Conservation (phyloP, 2,888 invertebrate genomes). For the Cryptus armator region DNA sequence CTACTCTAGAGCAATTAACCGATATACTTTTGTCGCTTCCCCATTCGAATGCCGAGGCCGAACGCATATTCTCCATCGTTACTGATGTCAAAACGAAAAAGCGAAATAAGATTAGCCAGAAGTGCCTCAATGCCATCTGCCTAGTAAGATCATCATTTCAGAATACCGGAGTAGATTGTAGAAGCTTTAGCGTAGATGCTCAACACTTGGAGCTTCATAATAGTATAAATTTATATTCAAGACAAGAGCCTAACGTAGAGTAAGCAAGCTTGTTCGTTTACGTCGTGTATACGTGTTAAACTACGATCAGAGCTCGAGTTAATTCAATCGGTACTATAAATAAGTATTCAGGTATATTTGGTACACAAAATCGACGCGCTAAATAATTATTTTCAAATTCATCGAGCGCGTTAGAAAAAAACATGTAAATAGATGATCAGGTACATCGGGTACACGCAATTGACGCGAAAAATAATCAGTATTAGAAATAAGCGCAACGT, state of each 20-base stretch:
- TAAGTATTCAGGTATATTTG: neutral
- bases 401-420: no score
- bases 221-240: neutral
- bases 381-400: neutral
- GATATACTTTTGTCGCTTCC: slow-evolving; percentile 27
- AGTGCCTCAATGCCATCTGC: slow-evolving; percentile 39
- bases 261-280: neutral
- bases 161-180: neutral
- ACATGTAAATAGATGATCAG: no score
- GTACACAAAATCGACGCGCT: neutral
- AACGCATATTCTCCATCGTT: slow-evolving; percentile 67
- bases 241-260: neutral
- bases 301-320: neutral
- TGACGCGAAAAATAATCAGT: no score
- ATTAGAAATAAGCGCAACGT: no score
- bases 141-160: slow-evolving; percentile 31
- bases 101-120: slow-evolving; percentile 21
- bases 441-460: no score
- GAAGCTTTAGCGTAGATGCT: no score
- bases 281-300: neutral
- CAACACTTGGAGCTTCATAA: neutral
- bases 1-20: slow-evolving; percentile 16
- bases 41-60: slow-evolving; percentile 63
- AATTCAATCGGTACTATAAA: neutral
- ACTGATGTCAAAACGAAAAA: slow-evolving; percentile 60